Evolutionary conservation across 2,797 vertebrate species (phyloP), one percentile per base, ranked within the genome.

Genomic region (Hafferia zeledoni): DNA sequence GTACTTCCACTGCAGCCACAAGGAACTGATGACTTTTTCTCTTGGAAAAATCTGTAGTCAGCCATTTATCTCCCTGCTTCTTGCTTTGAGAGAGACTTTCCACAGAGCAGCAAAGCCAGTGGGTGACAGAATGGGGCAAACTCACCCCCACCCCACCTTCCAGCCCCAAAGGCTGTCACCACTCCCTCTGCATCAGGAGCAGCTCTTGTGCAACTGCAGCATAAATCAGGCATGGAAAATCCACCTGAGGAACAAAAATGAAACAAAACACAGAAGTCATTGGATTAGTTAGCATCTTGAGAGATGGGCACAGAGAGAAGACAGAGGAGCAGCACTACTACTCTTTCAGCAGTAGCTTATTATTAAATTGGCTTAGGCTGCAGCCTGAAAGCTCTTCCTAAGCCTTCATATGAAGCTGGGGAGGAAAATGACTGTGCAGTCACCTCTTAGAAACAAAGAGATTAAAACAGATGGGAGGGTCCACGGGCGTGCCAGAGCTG

Each of bases 61-160:
- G 33, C 3, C 37, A 4, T 56, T 74, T 63, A 30, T 33, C 7
- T 74, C 30, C 16, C 33, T 44, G 1, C 10, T 61, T 65, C 37
- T 70, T 75, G 31, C 37, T 79, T 70, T 6, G 2, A 64, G 30
- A 83, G 15, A 20, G 13, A 31, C n/a, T 33, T 80, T 47, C 57
- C 35, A 37, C 18, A 27, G 19, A 41, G 39, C 79, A 67, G 8
- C 17, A 60, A 43, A 59, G 10, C 27, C 16, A 23, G 28, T 9
- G 31, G 31, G 25, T n/a, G 19, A 91, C 56, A 56, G 44, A 76
- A 69, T 44, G 17, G 10, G 24, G 16, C 4, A 19, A 83, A 79
- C 9, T 35, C 5, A 0, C 19, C 6, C 24, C 7, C 9, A 67
- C 0, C 2, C 13, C 35, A 43, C 24, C n/a, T 52, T 57, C 39